Evolutionary conservation across 2,888 invertebrate species (phyloP).

Genomic region (Congeria kusceri): DNA sequence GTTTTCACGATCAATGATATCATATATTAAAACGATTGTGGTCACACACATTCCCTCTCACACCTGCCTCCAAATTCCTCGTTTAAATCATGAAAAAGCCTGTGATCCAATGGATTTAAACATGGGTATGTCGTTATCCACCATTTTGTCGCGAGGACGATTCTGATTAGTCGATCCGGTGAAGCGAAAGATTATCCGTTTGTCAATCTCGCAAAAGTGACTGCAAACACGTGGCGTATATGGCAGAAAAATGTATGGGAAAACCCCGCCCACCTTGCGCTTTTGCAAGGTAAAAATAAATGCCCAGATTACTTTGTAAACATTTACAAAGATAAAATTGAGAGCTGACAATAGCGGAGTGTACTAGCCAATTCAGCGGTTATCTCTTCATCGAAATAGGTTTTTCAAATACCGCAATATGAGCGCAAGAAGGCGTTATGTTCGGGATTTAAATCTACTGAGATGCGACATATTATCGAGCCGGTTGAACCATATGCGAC

Average conservation of each 20-base stretch:
- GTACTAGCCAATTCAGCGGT: conserved; percentile 45
- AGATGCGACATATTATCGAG: neutral
- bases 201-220: conserved; percentile 53
- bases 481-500: conserved; percentile 25
- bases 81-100: neutral
- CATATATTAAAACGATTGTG: conserved; percentile 6
- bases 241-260: conserved; percentile 58
- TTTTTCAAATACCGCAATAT: conserved; percentile 38
- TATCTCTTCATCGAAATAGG: conserved; percentile 47
- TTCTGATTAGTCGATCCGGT: conserved; percentile 20
- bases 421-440: neutral
- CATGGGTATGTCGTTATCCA: neutral
- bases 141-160: conserved; percentile 21
- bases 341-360: conserved; percentile 57
- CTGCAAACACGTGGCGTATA: conserved; percentile 55
- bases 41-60: too few relatives aligned
- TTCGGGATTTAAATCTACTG: conserved; percentile 2
- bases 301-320: conserved; percentile 63
- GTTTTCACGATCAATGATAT: neutral
- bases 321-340: conserved; percentile 63
- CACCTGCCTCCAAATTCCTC: conserved; percentile 32
- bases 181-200: conserved; percentile 23
- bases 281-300: conserved; percentile 60
- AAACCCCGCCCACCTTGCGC: conserved; percentile 62
- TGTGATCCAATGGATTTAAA: conserved; percentile 38